Conservation (phyloP, 2,888 invertebrate species). For the Pardosa pseudoannulata region DNA sequence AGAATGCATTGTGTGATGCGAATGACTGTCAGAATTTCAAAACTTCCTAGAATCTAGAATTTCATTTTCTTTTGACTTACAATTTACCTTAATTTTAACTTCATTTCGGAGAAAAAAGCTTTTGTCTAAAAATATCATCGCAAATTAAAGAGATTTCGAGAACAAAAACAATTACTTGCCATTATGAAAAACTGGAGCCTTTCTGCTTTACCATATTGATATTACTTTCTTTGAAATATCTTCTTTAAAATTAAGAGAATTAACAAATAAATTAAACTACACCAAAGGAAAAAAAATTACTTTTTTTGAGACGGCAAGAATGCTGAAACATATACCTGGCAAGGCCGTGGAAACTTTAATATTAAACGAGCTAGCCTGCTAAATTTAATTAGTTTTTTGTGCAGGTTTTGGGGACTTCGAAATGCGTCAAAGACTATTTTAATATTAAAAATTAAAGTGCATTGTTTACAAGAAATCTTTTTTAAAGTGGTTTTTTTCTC, state of each 20-base stretch:
- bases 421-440: conserved; percentile 33
- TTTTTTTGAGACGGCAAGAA: not conserved
- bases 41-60: too few species aligned
- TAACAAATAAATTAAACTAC: conserved; percentile 67
- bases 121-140: not conserved
- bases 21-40: too few species aligned
- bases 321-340: not conserved
- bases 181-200: not conserved
- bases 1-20: too few species aligned
- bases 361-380: conserved; percentile 36
- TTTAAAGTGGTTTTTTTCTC: not conserved
- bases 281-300: not conserved
- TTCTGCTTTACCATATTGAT: conserved; percentile 26
- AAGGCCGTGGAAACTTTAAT: conserved; percentile 28
- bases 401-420: conserved; percentile 1
- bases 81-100: too few species aligned
- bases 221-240: conserved; percentile 40
- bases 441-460: conserved; percentile 62
- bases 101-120: not conserved
- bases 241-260: conserved; percentile 66
- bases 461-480: conserved; percentile 33
- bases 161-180: conserved; percentile 8
- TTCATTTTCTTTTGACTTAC: too few species aligned
- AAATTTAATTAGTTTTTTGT: conserved; percentile 66
- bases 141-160: not conserved